phyloP scores from a whole-genome alignment of 2,113 vertebrate genomes.

The Hymenochirus boettgeri region DNA sequence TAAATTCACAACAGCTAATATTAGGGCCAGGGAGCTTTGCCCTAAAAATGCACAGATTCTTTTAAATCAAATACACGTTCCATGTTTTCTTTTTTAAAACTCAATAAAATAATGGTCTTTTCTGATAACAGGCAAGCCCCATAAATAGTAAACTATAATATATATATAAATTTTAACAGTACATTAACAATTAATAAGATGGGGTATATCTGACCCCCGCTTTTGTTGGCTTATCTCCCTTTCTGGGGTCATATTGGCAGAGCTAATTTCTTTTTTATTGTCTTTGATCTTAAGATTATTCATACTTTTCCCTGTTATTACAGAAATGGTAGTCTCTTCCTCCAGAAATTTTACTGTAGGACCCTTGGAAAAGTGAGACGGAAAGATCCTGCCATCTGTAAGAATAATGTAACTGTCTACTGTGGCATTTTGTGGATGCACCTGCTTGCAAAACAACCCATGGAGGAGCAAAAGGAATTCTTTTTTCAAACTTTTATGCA shows the following conservation, averaged over 20 bases:
- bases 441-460: slow-evolving; percentile 64
- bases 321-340: slow-evolving; percentile 39
- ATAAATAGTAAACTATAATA: neutral
- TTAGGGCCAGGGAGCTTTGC: neutral
- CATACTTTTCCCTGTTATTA: slow-evolving; percentile 36
- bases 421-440: slow-evolving; percentile 55
- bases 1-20: slow-evolving; percentile 13
- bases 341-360: slow-evolving; percentile 47
- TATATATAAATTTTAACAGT: slow-evolving; percentile 5
- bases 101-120: slow-evolving; percentile 1
- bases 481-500: slow-evolving; percentile 70
- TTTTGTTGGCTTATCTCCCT: slow-evolving; percentile 9
- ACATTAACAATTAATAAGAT: slow-evolving; percentile 31
- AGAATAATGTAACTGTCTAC: slow-evolving; percentile 69
- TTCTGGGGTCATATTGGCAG: slow-evolving; percentile 31
- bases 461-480: slow-evolving; percentile 62
- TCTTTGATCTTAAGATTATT: slow-evolving; percentile 38
- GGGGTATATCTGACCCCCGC: slow-evolving; percentile 22
- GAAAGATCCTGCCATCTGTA: slow-evolving; percentile 61
- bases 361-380: slow-evolving; percentile 60
- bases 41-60: neutral
- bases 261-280: slow-evolving; percentile 27
- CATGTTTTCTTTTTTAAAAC: slow-evolving; percentile 7
- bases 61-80: slow-evolving; percentile 8
- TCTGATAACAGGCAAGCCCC: slow-evolving; percentile 5